Evolutionary conservation across 2,888 invertebrate species (phyloP), one percentile per base, ranked within the genome.

Genomic region (Fissipunctia ypsillon): DNA sequence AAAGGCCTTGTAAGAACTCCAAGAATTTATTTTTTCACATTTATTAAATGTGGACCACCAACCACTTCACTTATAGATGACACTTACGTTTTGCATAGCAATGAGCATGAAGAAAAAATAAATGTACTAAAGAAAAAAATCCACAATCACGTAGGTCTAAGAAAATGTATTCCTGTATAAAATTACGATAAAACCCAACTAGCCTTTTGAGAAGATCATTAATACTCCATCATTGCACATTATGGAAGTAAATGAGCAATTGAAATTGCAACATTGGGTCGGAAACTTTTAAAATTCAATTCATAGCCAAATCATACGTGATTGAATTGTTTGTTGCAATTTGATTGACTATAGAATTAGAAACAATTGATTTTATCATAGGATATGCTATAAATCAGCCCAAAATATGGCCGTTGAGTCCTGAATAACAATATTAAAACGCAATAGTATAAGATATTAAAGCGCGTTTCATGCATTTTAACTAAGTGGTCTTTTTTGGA

Each of bases 371-470:
- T 57, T 68, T 69, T 61, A 43, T 77, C 67, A 73, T 69, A 83
- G 60, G 25, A 52, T 69, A 67, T 31, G 67, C 57, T 19, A 83
- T 88, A 79, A 81, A 80, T 86, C 80, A 81, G 57, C 38, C 64
- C 14, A 76, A 87, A 84, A 81, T 78, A 76, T 78, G 63, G 65
- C 63, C 14, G 69, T 60, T 45, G 54, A 41, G 73, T 64, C 41
- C 68, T 84, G 83, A 86, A 86, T 86, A 84, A 69, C 59, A 86
- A 88, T 74, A 82, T 79, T 77, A 52, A 73, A 78, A 79, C 60
- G 74, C 83, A 77, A 82, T 85, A 64, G 35, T 72, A 57, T 52
- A 35, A 31, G 59, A 69, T 65, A 77, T 70, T 68, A 61, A 48
- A 52, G n/a, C 0, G 25, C 54, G 57, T 45, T 64, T 28, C 63